Evolutionary conservation across 1,140 invertebrate genomes (phyloP), one percentile per base, ranked within the genome.

Genomic region (Pemphigus obesinymphae): DNA sequence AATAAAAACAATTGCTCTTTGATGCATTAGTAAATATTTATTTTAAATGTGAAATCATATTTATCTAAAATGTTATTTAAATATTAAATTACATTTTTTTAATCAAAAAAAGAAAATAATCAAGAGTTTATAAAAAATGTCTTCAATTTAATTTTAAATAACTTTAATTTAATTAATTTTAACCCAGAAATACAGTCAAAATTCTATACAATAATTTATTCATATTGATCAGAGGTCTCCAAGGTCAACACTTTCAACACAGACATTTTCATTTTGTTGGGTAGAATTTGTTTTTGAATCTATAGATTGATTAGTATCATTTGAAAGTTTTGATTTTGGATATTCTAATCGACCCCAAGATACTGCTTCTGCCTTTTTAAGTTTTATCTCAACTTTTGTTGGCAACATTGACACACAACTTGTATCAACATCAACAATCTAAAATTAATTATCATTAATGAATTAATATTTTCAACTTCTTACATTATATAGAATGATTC

Each of bases 321-420:
- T 61, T 63, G 31, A 31, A 5, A 55, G 68, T 73, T 34, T 73
- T 58, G 20, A 40, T 83, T 89, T 87, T 4, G 91, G 90, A 84
- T 94, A 90, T 85, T 93, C 90, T 13, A 97, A 86, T 84, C 91
- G 92, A 3, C 89, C 85, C 97, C 97, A 99, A 68, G 91, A 91
- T 26, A 92, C 91, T 3, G 92, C 89, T 85, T 96, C 94, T 1
- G 90, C 91, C 88, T 99, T 99, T 83, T 92, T 93, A 85, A 99
- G 86, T 85, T 94, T 96, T 15, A 99, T 94, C 88, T 99, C 97
- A 26, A 98, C 91, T 91, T 99, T 99, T n/a, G 96, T 94, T 70
- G 93, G 93, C 83, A 93, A 89, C 92, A 98, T 95, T 20, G 90
- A 90, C 1, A 93, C 94, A 83, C 87, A 89, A 85, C 94, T 94